Conservation (phyloP, 2,888 invertebrate species). For the Rotaria socialis region DNA sequence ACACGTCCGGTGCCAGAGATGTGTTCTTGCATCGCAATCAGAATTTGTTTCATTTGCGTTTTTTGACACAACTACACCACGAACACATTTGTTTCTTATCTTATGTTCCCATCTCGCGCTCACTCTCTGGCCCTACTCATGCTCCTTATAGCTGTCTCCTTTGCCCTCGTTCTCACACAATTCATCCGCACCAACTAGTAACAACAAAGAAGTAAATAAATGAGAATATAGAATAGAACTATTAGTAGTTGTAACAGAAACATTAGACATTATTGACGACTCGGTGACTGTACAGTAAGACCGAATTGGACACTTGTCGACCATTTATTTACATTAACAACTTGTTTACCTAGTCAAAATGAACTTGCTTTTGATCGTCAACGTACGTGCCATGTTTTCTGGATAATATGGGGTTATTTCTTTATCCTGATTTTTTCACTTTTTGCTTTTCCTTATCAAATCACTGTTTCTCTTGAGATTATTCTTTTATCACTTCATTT, state of each 20-base stretch:
- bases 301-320: not conserved
- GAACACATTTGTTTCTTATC: slow-evolving; percentile 29
- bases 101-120: slow-evolving; percentile 1
- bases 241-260: not conserved
- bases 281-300: not conserved
- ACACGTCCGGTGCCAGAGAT: not conserved
- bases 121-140: not conserved
- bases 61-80: slow-evolving; percentile 20
- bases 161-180: not conserved
- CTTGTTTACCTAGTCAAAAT: slow-evolving; percentile 2
- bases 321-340: not conserved
- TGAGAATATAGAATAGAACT: not conserved
- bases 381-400: not conserved
- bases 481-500: not conserved
- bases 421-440: not conserved
- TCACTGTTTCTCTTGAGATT: not conserved
- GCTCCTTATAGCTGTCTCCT: not conserved
- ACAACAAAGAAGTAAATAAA: slow-evolving; percentile 12
- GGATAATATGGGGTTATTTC: not conserved
- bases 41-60: slow-evolving; percentile 23
- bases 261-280: not conserved
- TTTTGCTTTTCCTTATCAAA: not conserved
- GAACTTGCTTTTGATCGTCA: slow-evolving; percentile 27
- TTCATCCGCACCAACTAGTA: slow-evolving; percentile 2
- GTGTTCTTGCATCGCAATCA: not conserved